Conservation (phyloP, 2,797 vertebrate species). For the Acanthornis magna region DNA sequence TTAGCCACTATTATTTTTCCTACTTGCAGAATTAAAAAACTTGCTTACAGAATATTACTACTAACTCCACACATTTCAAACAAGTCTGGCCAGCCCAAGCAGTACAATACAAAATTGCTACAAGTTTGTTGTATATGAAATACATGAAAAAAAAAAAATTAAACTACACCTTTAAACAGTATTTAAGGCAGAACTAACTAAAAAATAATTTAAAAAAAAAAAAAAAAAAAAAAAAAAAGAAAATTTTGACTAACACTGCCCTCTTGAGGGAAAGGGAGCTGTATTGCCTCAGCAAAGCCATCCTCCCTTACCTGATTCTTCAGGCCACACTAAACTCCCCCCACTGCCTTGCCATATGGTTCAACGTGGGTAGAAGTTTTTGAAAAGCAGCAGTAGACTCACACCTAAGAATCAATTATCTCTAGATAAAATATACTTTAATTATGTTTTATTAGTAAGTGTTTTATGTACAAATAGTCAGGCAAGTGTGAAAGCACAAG, state of each 20-base stretch:
- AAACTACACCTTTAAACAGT: not conserved
- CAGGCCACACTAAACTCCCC: not conserved
- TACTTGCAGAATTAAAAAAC: not conserved
- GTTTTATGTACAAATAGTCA: not conserved
- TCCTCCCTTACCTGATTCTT: not conserved
- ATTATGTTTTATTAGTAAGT: not conserved
- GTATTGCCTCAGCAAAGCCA: not conserved
- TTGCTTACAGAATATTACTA: not conserved
- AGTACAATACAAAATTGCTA: not conserved
- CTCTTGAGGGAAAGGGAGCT: conserved; percentile 13
- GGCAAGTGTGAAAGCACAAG: not conserved
- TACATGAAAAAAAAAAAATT: not conserved
- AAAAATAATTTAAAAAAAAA: no score
- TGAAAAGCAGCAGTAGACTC: not conserved
- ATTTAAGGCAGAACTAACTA: not conserved
- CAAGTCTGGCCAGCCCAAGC: not conserved
- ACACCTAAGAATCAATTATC: not conserved
- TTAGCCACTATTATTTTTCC: not conserved
- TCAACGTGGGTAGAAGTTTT: not conserved
- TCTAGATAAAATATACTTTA: not conserved
- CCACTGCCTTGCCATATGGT: not conserved
- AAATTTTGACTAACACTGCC: not conserved
- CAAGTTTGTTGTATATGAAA: not conserved
- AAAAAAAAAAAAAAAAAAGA: not conserved
- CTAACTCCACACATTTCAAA: not conserved